Conservation (phyloP, 2,113 vertebrate genomes). For the Scomber japonicus region DNA sequence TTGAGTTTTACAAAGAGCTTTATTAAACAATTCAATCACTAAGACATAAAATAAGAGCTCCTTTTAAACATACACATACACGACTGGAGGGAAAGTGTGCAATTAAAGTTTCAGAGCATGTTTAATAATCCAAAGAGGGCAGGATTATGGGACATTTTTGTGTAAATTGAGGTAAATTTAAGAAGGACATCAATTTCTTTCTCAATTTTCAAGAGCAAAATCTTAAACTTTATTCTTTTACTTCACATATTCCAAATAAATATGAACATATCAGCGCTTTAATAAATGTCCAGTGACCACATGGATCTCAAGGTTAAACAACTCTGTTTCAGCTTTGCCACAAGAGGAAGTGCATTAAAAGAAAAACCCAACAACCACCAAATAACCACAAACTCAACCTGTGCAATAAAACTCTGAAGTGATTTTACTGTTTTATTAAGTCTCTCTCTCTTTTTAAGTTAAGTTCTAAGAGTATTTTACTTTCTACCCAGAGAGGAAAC, state of each 20-base stretch:
- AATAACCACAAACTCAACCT: neutral
- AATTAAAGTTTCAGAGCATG: neutral
- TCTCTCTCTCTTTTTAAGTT: no score
- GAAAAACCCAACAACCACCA: neutral
- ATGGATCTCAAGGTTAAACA: neutral
- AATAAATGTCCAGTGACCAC: neutral
- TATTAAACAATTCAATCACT: slow-evolving; percentile 30
- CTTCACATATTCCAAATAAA: neutral
- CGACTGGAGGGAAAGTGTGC: neutral
- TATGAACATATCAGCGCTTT: neutral
- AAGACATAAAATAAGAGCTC: neutral
- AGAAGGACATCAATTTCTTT: no score
- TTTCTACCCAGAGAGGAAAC: neutral
- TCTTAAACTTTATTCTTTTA: neutral
- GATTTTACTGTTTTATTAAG: neutral
- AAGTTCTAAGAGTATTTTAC: neutral
- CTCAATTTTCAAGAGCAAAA: neutral
- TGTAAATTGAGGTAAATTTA: no score
- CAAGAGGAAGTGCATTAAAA: slow-evolving; percentile 9
- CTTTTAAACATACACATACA: neutral
- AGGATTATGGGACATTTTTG: no score
- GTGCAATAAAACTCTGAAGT: neutral
- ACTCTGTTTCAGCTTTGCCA: neutral
- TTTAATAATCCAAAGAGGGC: slow-evolving; percentile 1
- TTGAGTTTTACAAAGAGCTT: neutral